Percentiles rank a stretch among this genome's conserved stretches.
These are phyloP conservation scores for Cossypha heuglini DNA, from an alignment of 2,797 vertebrate species.

Conservation along the genomic window DNA sequence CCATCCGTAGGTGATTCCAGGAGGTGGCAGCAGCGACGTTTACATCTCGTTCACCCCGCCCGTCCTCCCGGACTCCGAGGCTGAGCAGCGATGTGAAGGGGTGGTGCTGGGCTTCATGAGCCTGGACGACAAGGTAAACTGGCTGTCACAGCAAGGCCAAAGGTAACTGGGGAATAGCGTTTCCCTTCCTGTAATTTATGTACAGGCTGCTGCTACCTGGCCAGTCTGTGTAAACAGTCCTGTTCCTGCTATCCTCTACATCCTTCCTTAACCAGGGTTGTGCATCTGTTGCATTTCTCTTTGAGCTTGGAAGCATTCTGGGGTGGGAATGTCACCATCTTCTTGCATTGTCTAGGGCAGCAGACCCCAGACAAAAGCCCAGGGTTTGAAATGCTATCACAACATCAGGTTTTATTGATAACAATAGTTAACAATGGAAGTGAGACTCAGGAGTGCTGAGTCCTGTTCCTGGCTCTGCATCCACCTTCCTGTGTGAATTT, in stretches of 20 bases:
- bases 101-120: slow-evolving; percentile 87
- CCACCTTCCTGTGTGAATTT: slow-evolving; percentile 16
- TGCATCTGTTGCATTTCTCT: not conserved
- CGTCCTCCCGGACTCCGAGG: slow-evolving; percentile 62
- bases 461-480: slow-evolving; percentile 17
- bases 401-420: slow-evolving; percentile 7
- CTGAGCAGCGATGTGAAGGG: slow-evolving; percentile 74
- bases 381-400: not conserved
- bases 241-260: not conserved
- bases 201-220: not conserved
- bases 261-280: not conserved
- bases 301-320: not conserved
- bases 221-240: not conserved
- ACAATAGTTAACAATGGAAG: not conserved
- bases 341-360: not conserved
- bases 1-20: slow-evolving; percentile 83
- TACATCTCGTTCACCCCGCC: slow-evolving; percentile 85
- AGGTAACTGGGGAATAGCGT: not conserved
- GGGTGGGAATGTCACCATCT: not conserved
- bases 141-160: not conserved
- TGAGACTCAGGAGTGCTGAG: slow-evolving; percentile 3
- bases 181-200: not conserved
- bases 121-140: slow-evolving; percentile 82
- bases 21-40: slow-evolving; percentile 78
- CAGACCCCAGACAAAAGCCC: not conserved